Evolutionary conservation across 2,888 invertebrate species (phyloP), one percentile per base, ranked within the genome.

Genomic region (Cheilosia variabilis): DNA sequence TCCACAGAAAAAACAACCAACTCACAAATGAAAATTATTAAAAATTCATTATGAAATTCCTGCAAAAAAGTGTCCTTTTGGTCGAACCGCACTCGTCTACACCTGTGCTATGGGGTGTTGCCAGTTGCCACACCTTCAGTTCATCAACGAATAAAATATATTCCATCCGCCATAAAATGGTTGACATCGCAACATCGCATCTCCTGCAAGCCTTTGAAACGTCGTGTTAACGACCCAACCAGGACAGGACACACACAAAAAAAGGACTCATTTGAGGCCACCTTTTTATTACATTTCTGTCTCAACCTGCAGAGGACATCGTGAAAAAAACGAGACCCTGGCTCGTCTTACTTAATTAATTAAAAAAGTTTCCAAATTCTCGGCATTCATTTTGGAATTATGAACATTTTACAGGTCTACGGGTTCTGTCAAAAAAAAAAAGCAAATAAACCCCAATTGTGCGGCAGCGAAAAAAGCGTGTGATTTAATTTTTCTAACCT

Each of bases 261-360:
- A 68, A 58, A 55, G 62, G 62, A 50, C 53, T 65, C 53, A 75
- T 65, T 58, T 57, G 66, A 47, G 45, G 31, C 75, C 45, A 60
- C 69, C 62, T 68, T 72, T 66, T 72, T 66, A 69, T 79, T 65
- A 65, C 75, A 50, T 79, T 58, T 75, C 53, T 52, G 55, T 75
- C 69, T 65, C 57, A 57, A 76, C 69, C 57, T 57, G 45, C 22
- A 10, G 13, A 68, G 80, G 71, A 71, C 63, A 71, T 66, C 34
- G n/a, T 52, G 10, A 55, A 81, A 55, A 22, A n/a, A 57, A 31
- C 27, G 9, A 75, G 31, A 50, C 69, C 58, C 43, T 50, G 10
- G 27, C 76, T 68, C 68, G 86, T 86, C 86, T 77, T 86, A 86
- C 81, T 86, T 86, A 81, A 86, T 81, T 86, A 86, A 86, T 86